phyloP scores from a whole-genome alignment of 2,888 invertebrate genomes.

The Netelia inedita region DNA sequence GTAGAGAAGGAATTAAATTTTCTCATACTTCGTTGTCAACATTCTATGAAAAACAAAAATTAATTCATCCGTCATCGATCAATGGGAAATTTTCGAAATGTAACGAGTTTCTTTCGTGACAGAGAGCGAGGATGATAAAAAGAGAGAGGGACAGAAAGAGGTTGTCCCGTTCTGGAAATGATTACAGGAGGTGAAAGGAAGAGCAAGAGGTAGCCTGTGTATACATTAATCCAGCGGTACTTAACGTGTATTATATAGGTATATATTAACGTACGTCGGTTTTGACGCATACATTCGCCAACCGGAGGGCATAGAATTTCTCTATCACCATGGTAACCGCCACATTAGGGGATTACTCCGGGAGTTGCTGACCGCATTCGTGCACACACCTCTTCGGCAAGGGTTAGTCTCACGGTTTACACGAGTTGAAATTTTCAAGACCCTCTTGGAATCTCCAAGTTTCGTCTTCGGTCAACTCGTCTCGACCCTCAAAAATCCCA shows the following conservation, averaged over 20 bases:
- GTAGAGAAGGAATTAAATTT: too few species aligned
- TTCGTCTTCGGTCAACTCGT: neutral
- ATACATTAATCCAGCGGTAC: neutral
- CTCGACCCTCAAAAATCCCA: too few species aligned
- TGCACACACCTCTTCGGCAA: slow-evolving; percentile 16
- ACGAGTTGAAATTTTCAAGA: slow-evolving; percentile 58
- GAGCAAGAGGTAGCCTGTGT: too few species aligned
- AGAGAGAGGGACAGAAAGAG: neutral
- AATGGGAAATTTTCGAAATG: too few species aligned
- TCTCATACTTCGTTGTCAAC: too few species aligned
- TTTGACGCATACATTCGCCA: slow-evolving; percentile 1
- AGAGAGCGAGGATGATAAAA: neutral
- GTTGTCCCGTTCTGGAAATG: too few species aligned
- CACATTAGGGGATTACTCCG: slow-evolving; percentile 58
- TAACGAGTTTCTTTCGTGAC: neutral
- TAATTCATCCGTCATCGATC: too few species aligned
- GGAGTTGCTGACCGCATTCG: slow-evolving; percentile 55
- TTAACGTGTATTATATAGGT: neutral
- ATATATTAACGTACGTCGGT: slow-evolving; percentile 19
- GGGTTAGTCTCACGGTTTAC: slow-evolving; percentile 48
- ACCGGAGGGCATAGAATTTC: slow-evolving; percentile 52
- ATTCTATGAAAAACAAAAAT: too few species aligned
- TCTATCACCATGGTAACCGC: slow-evolving; percentile 67
- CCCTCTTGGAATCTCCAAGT: neutral
- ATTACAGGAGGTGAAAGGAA: too few species aligned